A percentile compares a stretch with the other conserved stretches of the same genome.
Conservation (phyloP, 1,140 invertebrate genomes). For the Musca vetustissima region DNA sequence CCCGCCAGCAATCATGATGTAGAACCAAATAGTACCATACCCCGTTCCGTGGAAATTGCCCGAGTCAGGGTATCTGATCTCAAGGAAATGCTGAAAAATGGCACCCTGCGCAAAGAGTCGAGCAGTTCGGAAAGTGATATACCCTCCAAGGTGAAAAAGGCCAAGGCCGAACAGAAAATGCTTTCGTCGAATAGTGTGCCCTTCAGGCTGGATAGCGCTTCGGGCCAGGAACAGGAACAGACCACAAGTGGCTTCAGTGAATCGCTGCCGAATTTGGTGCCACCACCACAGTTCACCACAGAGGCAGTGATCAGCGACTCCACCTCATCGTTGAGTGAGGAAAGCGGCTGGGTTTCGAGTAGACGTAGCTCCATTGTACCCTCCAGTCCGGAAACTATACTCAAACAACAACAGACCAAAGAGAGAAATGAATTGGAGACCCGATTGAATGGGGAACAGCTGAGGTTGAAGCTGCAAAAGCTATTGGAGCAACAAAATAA, state of each 20-base stretch:
- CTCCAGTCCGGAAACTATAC: conserved; percentile 60
- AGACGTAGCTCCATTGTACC: conserved; percentile 61
- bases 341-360: conserved; percentile 77
- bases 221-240: conserved; percentile 32
- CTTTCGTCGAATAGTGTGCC: conserved; percentile 61
- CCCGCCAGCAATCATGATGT: background rate
- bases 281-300: conserved; percentile 57
- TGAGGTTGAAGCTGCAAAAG: conserved; percentile 62
- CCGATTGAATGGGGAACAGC: conserved; percentile 63
- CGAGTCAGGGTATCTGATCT: conserved; percentile 49
- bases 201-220: conserved; percentile 58
- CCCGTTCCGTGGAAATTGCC: conserved; percentile 49
- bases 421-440: conserved; percentile 50
- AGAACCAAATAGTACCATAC: conserved; percentile 38
- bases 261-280: conserved; percentile 65
- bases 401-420: conserved; percentile 45
- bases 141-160: conserved; percentile 37
- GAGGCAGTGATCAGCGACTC: conserved; percentile 58
- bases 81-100: conserved; percentile 52
- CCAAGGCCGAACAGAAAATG: conserved; percentile 31
- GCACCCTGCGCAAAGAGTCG: conserved; percentile 42
- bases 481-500: conserved; percentile 55
- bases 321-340: conserved; percentile 72
- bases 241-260: conserved; percentile 58
- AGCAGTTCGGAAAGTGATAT: conserved; percentile 44